These are phyloP conservation scores for Rhinoptilus africanus DNA, from an alignment of 2,113 vertebrate species.

Conservation along the genomic window DNA sequence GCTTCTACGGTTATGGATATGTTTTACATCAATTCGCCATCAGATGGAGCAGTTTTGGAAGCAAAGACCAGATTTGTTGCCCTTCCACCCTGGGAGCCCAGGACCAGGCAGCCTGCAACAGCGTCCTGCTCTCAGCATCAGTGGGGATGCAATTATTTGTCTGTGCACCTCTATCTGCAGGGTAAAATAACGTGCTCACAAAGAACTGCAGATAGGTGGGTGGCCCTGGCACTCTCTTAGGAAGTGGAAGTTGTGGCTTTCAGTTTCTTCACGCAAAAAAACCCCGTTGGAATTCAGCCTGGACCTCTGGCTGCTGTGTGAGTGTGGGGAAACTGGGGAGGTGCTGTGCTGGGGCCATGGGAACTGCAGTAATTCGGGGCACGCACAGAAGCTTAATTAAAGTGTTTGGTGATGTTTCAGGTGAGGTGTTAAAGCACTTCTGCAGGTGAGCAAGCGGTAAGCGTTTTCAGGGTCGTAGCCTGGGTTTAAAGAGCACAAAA, in stretches of 20 bases:
- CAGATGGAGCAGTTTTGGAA: conserved; percentile 62
- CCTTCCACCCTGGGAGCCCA: neutral
- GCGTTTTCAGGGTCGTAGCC: neutral
- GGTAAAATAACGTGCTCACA: fast-evolving
- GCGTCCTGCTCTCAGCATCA: neutral
- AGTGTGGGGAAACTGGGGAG: neutral
- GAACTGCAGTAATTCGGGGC: fast-evolving
- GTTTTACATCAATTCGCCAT: conserved; percentile 40
- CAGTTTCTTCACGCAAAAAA: neutral
- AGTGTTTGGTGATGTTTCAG: neutral
- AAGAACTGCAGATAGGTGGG: neutral
- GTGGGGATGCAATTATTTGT: neutral
- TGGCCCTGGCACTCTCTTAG: neutral
- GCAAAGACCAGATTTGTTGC: neutral
- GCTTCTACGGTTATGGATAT: neutral
- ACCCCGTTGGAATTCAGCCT: neutral
- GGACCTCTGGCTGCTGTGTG: neutral
- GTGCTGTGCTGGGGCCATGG: neutral
- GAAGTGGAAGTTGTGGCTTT: neutral
- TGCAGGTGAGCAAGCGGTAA: neutral
- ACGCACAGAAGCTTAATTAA: neutral
- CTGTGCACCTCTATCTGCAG: neutral
- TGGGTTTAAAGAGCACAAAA: neutral
- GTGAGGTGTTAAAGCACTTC: neutral
- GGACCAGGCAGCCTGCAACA: fast-evolving